Base-by-base conservation (phyloP, 2,888 invertebrate species). In the Psococerastis gibbosa region DNA sequence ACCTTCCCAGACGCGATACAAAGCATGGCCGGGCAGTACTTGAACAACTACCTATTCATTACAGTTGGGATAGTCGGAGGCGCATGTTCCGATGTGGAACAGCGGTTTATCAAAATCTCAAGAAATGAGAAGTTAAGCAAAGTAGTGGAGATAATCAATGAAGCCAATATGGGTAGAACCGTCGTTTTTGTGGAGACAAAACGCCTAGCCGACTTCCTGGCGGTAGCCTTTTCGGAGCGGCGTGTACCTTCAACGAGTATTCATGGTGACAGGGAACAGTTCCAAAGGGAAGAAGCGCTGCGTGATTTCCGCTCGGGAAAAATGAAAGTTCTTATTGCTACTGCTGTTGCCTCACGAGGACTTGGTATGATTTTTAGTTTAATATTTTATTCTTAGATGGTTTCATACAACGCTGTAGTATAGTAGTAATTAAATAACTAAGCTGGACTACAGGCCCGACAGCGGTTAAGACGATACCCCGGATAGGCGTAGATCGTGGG, bases 331-430 rank as follows among this genome's bases (percentile, higher is more conserved):
- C 65, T 98, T 1, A 88, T 98, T 1, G 95, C 95, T 1, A 97
- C 97, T 0, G 85, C 88, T 0, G 94, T 97, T 0, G 92, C 92
- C 1, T 87, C 94, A 0, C 67, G 97, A 44, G 97, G 97, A 0
- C 64, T 95, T 1, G 83, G 76, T 75, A 55, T 57, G 53, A 51
- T 52, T 52, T 16, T 18, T 16, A 22, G 11, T 32, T 20, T 9
- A 22, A 18, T 13, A 6, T 35, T 31, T 32, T 20, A 4, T 41
- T n/a, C n/a, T n/a, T n/a, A n/a, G n/a, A n/a, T n/a, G n/a, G n/a
- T 31, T 9, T 31, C 3, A 8, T 38, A n/a, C n/a, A n/a, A n/a
- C n/a, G n/a, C n/a, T n/a, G n/a, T n/a, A n/a, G n/a, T n/a, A n/a
- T n/a, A n/a, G n/a, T n/a, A n/a, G n/a, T n/a, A n/a, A n/a, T n/a